These are phyloP conservation scores for Drosophila borealis DNA, from an alignment of 2,888 invertebrate species.

Conservation along the genomic window DNA sequence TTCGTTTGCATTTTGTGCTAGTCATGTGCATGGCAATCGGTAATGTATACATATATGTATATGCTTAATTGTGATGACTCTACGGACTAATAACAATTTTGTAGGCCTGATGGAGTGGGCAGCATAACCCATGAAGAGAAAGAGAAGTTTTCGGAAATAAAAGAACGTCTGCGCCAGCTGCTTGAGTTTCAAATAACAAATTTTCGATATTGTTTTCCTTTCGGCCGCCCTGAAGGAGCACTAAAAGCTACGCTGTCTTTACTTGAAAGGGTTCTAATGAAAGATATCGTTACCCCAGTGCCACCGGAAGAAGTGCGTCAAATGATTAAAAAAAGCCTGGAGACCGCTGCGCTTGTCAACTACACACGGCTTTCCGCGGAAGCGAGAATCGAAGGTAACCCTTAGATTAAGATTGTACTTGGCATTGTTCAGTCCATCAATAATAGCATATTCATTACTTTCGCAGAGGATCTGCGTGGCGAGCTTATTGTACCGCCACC, in stretches of 20 bases:
- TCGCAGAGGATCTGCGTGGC: conserved; percentile 91
- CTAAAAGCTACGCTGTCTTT: conserved; percentile 98
- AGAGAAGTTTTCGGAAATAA: conserved; percentile 98
- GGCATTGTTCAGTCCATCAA: not conserved
- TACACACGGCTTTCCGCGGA: conserved; percentile 98
- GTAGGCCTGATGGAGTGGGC: conserved; percentile 98
- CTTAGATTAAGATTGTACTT: not conserved
- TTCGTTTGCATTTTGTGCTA: conserved; percentile 99
- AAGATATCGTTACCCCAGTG: conserved; percentile 98
- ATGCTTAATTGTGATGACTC: not conserved
- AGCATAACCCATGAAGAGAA: conserved; percentile 99
- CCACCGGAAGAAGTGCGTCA: conserved; percentile 97
- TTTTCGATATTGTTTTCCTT: conserved; percentile 99
- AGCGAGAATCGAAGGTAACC: conserved; percentile 97
- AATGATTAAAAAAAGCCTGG: conserved; percentile 98
- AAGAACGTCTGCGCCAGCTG: conserved; percentile 95
- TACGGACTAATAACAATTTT: not conserved
- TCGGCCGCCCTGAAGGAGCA: conserved; percentile 99
- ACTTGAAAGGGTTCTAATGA: conserved; percentile 98
- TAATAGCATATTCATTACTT: not conserved
- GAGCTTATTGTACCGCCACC: conserved; percentile 92
- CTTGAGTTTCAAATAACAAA: conserved; percentile 99
- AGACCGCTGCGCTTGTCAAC: conserved; percentile 98
- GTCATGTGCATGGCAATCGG: conserved; percentile 99
- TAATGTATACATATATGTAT: conserved; percentile 85